Conservation (phyloP, 2,888 invertebrate species). For the Tromatobia lineatoria region DNA sequence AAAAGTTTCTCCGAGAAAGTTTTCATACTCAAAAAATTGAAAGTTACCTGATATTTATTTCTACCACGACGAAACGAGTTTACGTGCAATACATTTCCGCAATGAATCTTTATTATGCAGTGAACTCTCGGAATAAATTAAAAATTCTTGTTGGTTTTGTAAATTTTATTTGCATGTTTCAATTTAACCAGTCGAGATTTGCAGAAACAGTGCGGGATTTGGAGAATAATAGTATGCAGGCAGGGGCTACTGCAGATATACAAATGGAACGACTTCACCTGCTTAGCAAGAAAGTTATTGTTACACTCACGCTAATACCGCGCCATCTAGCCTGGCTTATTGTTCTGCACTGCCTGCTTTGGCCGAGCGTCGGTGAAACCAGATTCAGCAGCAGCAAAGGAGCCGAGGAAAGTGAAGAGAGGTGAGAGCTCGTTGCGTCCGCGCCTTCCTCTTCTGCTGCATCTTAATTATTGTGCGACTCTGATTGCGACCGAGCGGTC, state of each 20-base stretch:
- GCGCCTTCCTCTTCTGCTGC: slow-evolving; percentile 18
- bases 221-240: neutral
- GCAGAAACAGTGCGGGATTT: neutral
- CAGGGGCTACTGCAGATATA: slow-evolving; percentile 14
- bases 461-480: slow-evolving; percentile 63
- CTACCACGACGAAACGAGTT: neutral
- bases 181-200: neutral
- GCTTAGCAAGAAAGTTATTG: slow-evolving; percentile 45
- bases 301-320: slow-evolving; percentile 37
- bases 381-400: slow-evolving; percentile 16
- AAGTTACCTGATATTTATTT: neutral
- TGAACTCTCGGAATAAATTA: neutral
- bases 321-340: slow-evolving; percentile 20
- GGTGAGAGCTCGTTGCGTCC: neutral
- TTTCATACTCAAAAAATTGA: neutral
- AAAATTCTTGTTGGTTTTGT: slow-evolving; percentile 1
- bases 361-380: slow-evolving; percentile 22
- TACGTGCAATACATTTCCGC: neutral
- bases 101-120: neutral
- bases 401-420: slow-evolving; percentile 5
- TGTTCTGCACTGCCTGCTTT: slow-evolving; percentile 43
- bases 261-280: slow-evolving; percentile 16
- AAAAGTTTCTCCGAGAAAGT: no score
- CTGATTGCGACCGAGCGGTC: slow-evolving; percentile 47
- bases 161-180: slow-evolving; percentile 24